Evolutionary conservation across 2,888 invertebrate species (phyloP).

Genomic region (Autographa gamma): DNA sequence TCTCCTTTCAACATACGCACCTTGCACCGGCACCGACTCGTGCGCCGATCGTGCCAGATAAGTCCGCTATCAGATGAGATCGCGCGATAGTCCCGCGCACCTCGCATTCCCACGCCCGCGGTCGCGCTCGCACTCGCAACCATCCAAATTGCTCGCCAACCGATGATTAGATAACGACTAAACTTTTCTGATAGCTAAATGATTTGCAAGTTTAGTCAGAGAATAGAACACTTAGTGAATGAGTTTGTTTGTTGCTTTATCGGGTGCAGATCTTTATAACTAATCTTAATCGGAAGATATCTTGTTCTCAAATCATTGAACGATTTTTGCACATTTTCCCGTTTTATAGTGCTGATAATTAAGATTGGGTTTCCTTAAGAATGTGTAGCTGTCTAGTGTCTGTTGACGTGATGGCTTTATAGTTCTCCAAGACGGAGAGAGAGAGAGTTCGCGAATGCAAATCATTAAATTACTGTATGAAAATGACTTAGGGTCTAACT

Average conservation of each 20-base stretch:
- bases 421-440: too few relatives aligned
- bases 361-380: too few relatives aligned
- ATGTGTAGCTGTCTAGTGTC: too few relatives aligned
- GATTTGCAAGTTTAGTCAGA: conserved; percentile 56
- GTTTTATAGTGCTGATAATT: too few relatives aligned
- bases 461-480: too few relatives aligned
- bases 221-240: not conserved
- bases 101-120: conserved; percentile 70
- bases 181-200: conserved; percentile 56
- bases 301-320: not conserved
- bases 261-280: not conserved
- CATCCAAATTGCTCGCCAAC: conserved; percentile 61
- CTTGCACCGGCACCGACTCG: conserved; percentile 62
- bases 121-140: conserved; percentile 57
- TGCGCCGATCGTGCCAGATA: conserved; percentile 77
- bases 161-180: conserved; percentile 58
- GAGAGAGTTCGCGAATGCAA: too few relatives aligned
- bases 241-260: not conserved
- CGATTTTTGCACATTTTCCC: too few relatives aligned
- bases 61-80: conserved; percentile 76
- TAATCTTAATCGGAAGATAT: not conserved
- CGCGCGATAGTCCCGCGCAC: conserved; percentile 67
- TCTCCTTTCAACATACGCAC: conserved; percentile 32
- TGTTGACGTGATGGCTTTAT: too few relatives aligned
- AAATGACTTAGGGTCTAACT: too few relatives aligned